Evolutionary conservation across 2,797 vertebrate species (phyloP).

Genomic region (Anguilla obscura): DNA sequence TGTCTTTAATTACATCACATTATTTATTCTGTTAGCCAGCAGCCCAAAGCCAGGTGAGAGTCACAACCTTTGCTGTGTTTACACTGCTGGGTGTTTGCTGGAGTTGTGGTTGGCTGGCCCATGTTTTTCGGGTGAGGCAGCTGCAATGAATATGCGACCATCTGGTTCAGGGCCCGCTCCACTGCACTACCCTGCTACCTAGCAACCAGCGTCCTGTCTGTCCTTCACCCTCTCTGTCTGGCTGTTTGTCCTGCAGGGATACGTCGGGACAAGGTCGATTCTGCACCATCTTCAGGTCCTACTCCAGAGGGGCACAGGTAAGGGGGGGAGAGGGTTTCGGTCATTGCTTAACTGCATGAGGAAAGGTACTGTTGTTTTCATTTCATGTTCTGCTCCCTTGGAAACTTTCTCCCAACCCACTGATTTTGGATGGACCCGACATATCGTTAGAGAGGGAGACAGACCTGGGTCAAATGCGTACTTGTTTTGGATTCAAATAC

Average conservation of each 20-base stretch:
- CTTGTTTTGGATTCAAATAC: no score
- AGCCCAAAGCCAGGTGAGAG: neutral
- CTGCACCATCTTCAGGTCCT: constrained; percentile 98
- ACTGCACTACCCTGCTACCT: neutral
- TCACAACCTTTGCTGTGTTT: neutral
- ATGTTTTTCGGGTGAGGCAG: neutral
- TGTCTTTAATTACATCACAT: neutral
- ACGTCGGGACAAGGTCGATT: constrained; percentile 97
- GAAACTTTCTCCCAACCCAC: no score
- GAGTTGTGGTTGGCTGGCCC: neutral
- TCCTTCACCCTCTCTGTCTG: constrained; percentile 28
- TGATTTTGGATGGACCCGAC: no score
- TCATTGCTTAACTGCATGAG: no score
- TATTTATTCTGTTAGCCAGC: neutral
- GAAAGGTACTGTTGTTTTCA: no score
- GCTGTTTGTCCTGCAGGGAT: constrained; percentile 78
- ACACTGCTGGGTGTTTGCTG: neutral
- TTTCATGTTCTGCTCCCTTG: no score
- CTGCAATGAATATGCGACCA: neutral
- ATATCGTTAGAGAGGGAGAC: neutral
- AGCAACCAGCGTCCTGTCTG: neutral
- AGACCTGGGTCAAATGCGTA: no score
- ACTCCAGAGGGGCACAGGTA: constrained; percentile 97
- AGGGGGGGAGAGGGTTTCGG: constrained; percentile 36
- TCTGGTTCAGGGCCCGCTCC: neutral